These are phyloP conservation scores for Perca flavescens DNA, from an alignment of 2,113 vertebrate species.

Conservation along the genomic window DNA sequence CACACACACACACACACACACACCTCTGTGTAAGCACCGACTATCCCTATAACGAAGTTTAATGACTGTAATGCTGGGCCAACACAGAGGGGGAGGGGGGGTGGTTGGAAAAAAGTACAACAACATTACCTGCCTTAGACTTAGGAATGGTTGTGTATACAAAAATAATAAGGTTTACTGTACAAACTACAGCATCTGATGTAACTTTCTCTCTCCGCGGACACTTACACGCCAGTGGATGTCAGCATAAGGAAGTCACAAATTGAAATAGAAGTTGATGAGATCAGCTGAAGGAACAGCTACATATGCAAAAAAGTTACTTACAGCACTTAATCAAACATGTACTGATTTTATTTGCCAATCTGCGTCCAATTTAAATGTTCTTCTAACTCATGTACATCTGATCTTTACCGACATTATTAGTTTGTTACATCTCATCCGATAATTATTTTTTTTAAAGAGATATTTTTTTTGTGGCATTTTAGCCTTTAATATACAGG, in stretches of 20 bases:
- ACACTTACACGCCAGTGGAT: background rate
- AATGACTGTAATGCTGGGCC: slow-evolving; percentile 74
- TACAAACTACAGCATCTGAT: slow-evolving; percentile 33
- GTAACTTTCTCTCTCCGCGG: background rate
- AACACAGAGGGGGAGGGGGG: slow-evolving; percentile 25
- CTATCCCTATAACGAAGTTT: slow-evolving; percentile 82
- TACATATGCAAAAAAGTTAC: background rate
- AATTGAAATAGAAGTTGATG: slow-evolving; percentile 3
- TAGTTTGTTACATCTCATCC: background rate
- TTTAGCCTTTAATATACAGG: too few relatives aligned
- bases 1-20: slow-evolving; percentile 50
- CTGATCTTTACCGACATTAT: background rate
- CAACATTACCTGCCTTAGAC: slow-evolving; percentile 52
- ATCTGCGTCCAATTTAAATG: too few relatives aligned
- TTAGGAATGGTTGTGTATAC: slow-evolving; percentile 22
- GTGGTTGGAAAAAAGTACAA: slow-evolving; percentile 25
- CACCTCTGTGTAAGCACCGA: slow-evolving; percentile 70
- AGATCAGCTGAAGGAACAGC: slow-evolving; percentile 2
- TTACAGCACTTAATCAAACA: background rate
- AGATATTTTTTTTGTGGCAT: too few relatives aligned
- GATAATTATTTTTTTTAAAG: too few relatives aligned
- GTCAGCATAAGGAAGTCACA: slow-evolving; percentile 4
- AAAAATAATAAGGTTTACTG: slow-evolving; percentile 53
- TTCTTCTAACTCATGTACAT: background rate
- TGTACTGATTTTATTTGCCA: background rate